phyloP scores from a whole-genome alignment of 2,113 vertebrate genomes.

The Dromaius novaehollandiae region DNA sequence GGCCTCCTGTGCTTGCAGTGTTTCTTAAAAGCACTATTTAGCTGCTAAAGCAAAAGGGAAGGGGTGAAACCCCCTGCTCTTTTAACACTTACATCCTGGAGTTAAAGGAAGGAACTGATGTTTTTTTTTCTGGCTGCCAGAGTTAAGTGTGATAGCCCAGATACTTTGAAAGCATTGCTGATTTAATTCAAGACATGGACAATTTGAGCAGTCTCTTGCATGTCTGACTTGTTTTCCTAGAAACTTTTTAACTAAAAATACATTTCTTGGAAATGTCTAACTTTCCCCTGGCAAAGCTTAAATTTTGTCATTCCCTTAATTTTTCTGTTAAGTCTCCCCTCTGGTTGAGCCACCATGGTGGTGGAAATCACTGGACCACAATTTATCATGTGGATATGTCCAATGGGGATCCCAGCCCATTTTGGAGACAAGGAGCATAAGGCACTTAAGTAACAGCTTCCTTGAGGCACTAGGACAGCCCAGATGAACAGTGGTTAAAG shows the following conservation, averaged over 20 bases:
- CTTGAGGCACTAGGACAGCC: not conserved
- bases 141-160: not conserved
- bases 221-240: not conserved
- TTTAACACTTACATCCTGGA: not conserved
- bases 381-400: not conserved
- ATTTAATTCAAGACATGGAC: not conserved
- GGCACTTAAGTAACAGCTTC: not conserved
- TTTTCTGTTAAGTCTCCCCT: not conserved
- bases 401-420: not conserved
- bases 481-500: not conserved
- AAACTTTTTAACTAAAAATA: not conserved
- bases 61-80: not conserved
- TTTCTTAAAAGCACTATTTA: not conserved
- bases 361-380: not conserved
- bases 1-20: not conserved
- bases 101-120: not conserved
- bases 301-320: not conserved
- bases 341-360: not conserved
- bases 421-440: not conserved
- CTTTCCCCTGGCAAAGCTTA: not conserved
- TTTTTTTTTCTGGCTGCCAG: not conserved
- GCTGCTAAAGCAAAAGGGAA: not conserved
- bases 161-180: not conserved
- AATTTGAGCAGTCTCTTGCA: not conserved
- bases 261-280: not conserved